These are phyloP conservation scores for Ecliptopera silaceata DNA, from an alignment of 2,888 invertebrate genomes.

Conservation along the genomic window DNA sequence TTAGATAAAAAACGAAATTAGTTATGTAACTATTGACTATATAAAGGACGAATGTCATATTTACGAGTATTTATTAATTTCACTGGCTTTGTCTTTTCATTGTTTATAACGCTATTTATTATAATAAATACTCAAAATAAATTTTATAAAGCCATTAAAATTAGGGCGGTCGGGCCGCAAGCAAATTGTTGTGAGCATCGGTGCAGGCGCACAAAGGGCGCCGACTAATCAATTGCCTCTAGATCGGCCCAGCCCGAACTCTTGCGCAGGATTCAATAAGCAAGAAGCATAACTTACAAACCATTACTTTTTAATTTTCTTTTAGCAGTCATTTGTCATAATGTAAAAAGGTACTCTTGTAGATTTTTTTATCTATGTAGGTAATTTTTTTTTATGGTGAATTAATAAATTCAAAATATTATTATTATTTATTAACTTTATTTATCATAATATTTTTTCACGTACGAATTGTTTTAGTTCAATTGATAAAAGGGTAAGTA, in stretches of 20 bases:
- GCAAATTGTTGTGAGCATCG: conserved; percentile 80
- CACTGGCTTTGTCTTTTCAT: neutral
- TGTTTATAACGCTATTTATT: conserved; percentile 55
- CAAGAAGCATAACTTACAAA: neutral
- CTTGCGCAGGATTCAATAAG: conserved; percentile 28
- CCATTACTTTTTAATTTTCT: neutral
- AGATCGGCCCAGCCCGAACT: conserved; percentile 52
- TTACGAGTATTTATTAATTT: neutral
- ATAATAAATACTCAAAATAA: conserved; percentile 81
- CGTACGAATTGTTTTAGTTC: too few relatives aligned
- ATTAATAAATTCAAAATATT: too few relatives aligned
- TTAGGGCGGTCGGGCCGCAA: conserved; percentile 80
- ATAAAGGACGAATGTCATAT: neutral
- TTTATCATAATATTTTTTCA: too few relatives aligned
- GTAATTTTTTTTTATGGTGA: too few relatives aligned
- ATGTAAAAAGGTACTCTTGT: neutral
- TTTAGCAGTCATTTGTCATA: neutral
- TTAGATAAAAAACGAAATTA: too few relatives aligned
- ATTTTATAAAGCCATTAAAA: conserved; percentile 83
- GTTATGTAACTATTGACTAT: neutral
- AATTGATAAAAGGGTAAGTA: too few relatives aligned
- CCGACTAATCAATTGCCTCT: conserved; percentile 79
- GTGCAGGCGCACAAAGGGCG: conserved; percentile 70
- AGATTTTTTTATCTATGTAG: too few relatives aligned
- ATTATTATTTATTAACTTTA: too few relatives aligned